These are phyloP conservation scores for Drosophila grimshawi DNA, from an alignment of 1,140 invertebrate species.

Conservation along the genomic window DNA sequence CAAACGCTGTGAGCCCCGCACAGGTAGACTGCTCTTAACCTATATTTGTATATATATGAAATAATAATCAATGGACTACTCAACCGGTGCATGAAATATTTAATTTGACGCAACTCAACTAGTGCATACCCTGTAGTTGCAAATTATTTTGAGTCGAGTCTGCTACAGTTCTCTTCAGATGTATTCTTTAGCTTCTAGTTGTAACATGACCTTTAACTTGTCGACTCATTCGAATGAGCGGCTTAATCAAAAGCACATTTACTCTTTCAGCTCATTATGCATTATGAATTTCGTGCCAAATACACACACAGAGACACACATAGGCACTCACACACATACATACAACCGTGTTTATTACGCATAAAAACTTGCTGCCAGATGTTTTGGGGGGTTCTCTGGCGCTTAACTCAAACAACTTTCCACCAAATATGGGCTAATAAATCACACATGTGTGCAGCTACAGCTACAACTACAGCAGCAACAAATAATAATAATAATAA, in stretches of 20 bases:
- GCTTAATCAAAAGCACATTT: slow-evolving; percentile 49
- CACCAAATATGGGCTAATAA: slow-evolving; percentile 61
- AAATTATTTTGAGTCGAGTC: no score
- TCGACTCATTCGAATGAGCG: slow-evolving; percentile 8
- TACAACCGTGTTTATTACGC: slow-evolving; percentile 15
- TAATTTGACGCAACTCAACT: neutral
- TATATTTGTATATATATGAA: neutral
- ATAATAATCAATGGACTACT: neutral
- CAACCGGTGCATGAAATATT: neutral
- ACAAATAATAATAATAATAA: slow-evolving; percentile 18
- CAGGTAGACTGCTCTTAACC: slow-evolving; percentile 2
- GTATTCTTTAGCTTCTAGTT: slow-evolving; percentile 1
- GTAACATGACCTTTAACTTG: no score
- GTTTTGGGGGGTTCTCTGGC: slow-evolving; percentile 28
- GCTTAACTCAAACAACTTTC: slow-evolving; percentile 60
- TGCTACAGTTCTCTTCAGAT: no score
- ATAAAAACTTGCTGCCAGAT: slow-evolving; percentile 43
- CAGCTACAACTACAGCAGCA: slow-evolving; percentile 30
- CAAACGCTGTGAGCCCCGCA: slow-evolving; percentile 35
- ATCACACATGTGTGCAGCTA: slow-evolving; percentile 38
- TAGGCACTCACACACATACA: neutral
- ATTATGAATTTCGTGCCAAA: slow-evolving; percentile 56
- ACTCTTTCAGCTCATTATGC: slow-evolving; percentile 60
- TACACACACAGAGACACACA: slow-evolving; percentile 3
- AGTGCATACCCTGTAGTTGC: neutral